Evolutionary conservation across 2,113 vertebrate genomes (phyloP), one percentile per base, ranked within the genome.

Genomic region (Myotis yumanensis): DNA sequence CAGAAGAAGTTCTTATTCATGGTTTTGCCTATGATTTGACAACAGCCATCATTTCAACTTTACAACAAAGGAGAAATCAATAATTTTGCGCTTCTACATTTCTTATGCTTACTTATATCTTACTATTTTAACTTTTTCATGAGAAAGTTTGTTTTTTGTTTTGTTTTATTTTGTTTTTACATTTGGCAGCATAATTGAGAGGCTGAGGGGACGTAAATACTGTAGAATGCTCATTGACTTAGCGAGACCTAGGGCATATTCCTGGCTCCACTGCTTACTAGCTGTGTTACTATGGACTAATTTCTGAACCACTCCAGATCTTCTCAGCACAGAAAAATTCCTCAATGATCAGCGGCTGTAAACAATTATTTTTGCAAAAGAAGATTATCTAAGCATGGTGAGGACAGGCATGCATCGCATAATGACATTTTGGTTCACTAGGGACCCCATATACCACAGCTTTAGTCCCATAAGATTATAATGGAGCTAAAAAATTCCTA

Each of bases 21-120:
- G 18, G 40, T 68, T 85, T 95, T 93, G 35, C 37, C 6, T 64
- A 25, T 79, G 69, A 57, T 37, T 93, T 93, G 40, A n/a, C n/a
- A 75, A 82, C 86, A 85, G 35, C 8, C 10, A 90, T 64, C 57
- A 75, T 77, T 93, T 93, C 28, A 82, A 32, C 68, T 94, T 95
- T 79, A 57, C 51, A 90, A 88, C 22, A 88, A 90, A 85, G 22
- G 15, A 83, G 28, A 83, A 73, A 90, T 92, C 17, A 90, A 54
- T 64, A 35, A 20, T 77, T 68, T 84, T 92, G 5, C 5, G n/a
- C 2, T 84, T 75, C 73, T 68, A 4, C 4, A 54, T 88, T 91
- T 91, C 40, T 73, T 7, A 64, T 64, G 37, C n/a, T 94, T 48
- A 32, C 16, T 76, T 76, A 32, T 17, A 59, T 51, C 16, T 71